phyloP scores from a whole-genome alignment of 2,797 vertebrate genomes.

The Rhabdomys pumilio region DNA sequence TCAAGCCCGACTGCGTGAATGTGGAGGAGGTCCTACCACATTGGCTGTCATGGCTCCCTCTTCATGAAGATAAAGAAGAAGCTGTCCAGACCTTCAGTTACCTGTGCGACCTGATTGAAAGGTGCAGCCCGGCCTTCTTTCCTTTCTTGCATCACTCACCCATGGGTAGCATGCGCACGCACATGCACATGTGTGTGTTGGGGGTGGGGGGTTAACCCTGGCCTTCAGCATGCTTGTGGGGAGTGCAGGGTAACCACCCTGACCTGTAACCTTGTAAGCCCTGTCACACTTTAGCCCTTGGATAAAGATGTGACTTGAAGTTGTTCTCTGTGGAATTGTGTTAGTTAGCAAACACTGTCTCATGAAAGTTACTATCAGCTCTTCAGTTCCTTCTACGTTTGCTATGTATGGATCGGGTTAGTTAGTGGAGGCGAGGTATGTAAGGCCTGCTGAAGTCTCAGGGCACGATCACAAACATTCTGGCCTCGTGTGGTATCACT shows the following conservation, averaged over 20 bases:
- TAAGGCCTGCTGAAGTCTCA: background rate
- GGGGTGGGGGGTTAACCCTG: background rate
- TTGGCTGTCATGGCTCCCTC: conserved; percentile 98
- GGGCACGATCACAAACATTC: background rate
- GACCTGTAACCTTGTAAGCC: background rate
- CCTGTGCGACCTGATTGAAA: conserved; percentile 98
- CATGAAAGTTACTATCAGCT: background rate
- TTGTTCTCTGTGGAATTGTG: background rate
- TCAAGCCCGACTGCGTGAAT: conserved; percentile 96
- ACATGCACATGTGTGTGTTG: background rate
- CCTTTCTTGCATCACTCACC: background rate
- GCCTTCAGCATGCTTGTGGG: background rate
- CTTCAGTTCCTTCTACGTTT: background rate
- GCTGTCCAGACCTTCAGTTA: conserved; percentile 98
- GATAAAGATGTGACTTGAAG: background rate
- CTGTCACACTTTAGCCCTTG: background rate
- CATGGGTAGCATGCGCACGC: background rate
- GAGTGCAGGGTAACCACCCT: background rate
- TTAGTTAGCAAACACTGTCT: background rate
- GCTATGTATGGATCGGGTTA: background rate
- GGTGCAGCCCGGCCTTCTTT: conserved; percentile 86
- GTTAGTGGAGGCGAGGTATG: background rate
- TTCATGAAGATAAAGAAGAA: conserved; percentile 99
- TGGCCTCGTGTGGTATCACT: background rate
- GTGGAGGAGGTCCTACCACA: conserved; percentile 97